Percentiles rank a stretch among this genome's conserved stretches.
Evolutionary conservation across 1,140 invertebrate genomes (phyloP).

Genomic region (Ostrea edulis): DNA sequence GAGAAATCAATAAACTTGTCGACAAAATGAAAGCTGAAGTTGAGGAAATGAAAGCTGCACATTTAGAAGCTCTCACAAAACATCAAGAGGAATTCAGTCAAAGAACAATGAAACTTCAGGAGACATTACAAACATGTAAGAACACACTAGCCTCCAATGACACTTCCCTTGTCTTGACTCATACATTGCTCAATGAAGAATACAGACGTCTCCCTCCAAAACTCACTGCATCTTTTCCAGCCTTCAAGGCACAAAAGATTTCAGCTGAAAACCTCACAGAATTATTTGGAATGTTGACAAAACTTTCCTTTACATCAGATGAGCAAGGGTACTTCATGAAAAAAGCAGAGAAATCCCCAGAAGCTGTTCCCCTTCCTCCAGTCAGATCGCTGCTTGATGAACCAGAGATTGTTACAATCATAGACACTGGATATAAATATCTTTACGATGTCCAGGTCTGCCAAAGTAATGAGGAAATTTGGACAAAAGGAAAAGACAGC

Average conservation of each 20-base stretch:
- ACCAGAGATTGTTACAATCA: background rate
- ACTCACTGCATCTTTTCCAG: background rate
- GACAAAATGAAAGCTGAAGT: background rate
- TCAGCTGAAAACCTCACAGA: background rate
- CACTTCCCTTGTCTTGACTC: background rate
- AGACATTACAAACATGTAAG: background rate
- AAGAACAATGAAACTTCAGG: background rate
- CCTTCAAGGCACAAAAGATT: background rate
- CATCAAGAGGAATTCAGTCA: background rate
- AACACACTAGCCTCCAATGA: background rate
- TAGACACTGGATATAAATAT: too few species aligned
- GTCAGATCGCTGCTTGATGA: background rate
- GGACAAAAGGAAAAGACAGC: background rate
- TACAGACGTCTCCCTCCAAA: background rate
- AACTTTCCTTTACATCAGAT: background rate
- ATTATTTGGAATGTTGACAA: background rate
- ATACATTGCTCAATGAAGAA: background rate
- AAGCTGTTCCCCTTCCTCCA: background rate
- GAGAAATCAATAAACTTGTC: background rate
- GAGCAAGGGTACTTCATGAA: background rate
- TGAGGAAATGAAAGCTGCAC: too few species aligned
- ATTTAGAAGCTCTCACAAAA: background rate
- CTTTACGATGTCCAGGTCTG: too few species aligned
- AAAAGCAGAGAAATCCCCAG: background rate
- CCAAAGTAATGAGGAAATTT: background rate